phyloP scores from a whole-genome alignment of 2,113 vertebrate species.

The Verasper variegatus region DNA sequence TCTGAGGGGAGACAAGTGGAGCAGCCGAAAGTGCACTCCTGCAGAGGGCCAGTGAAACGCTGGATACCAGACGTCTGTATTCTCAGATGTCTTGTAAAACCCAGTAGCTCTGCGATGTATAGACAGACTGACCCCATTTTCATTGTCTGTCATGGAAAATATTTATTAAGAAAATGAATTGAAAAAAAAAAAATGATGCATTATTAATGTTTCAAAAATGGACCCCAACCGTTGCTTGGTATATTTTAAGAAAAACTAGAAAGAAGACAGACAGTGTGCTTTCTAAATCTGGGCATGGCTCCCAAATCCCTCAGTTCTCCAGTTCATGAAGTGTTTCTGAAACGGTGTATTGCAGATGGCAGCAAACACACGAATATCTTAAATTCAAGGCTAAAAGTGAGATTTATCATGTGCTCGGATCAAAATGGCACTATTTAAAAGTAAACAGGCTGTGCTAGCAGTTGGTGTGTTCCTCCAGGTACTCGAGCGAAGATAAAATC shows the following conservation, averaged over 20 bases:
- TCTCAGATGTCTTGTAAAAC: slow-evolving; percentile 62
- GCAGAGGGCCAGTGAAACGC: slow-evolving; percentile 51
- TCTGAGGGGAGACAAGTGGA: slow-evolving; percentile 36
- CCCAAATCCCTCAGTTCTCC: background rate
- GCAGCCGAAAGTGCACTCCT: slow-evolving; percentile 52
- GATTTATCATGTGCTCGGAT: background rate
- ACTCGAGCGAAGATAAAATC: background rate
- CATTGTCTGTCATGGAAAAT: slow-evolving; percentile 31
- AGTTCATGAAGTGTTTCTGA: background rate
- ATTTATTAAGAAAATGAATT: background rate
- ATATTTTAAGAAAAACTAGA: slow-evolving; percentile 6
- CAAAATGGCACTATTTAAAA: slow-evolving; percentile 5
- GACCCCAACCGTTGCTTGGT: background rate
- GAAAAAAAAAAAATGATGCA: no score
- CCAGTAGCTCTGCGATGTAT: slow-evolving; percentile 35
- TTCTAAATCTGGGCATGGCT: background rate
- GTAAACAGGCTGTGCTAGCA: background rate
- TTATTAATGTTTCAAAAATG: background rate
- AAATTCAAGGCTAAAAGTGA: background rate
- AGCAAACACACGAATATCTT: background rate
- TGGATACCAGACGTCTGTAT: slow-evolving; percentile 68
- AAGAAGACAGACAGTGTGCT: background rate
- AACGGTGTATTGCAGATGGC: background rate
- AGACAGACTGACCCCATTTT: slow-evolving; percentile 34
- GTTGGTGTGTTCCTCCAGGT: background rate